These are phyloP conservation scores for Caradrina kadenii DNA, from an alignment of 2,888 invertebrate genomes.

Conservation along the genomic window DNA sequence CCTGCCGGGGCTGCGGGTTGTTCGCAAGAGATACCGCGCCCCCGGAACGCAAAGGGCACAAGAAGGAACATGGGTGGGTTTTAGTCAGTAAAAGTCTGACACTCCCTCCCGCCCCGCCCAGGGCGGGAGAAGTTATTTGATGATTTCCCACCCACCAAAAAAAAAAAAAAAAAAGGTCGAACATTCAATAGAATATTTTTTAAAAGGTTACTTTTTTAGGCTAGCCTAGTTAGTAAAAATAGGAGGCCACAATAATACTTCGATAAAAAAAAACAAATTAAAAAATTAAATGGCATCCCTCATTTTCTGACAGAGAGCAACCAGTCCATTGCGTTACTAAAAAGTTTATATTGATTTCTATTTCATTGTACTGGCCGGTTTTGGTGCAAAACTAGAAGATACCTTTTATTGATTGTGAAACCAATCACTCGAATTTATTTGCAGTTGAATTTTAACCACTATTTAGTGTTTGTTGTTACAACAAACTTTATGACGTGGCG, in stretches of 20 bases:
- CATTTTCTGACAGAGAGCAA: background rate
- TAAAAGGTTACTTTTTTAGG: background rate
- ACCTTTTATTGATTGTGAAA: background rate
- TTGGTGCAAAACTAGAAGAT: background rate
- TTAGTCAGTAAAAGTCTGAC: too few species aligned
- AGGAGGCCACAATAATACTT: background rate
- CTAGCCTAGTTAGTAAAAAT: background rate
- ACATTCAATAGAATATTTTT: background rate
- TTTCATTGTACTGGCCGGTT: background rate
- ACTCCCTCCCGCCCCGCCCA: too few species aligned
- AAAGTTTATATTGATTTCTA: background rate
- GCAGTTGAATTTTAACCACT: too few species aligned
- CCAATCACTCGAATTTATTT: background rate
- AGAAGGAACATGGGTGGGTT: too few species aligned
- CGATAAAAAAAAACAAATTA: background rate
- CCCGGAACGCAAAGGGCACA: too few species aligned
- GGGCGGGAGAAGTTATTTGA: too few species aligned
- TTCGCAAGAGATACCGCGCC: too few species aligned
- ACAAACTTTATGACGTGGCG: too few species aligned
- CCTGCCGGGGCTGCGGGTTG: too few species aligned
- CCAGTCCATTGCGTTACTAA: background rate
- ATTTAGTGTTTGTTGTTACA: too few species aligned
- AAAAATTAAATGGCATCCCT: constrained; percentile 11
- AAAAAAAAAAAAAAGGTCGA: too few species aligned
- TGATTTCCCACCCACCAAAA: too few species aligned